Base-by-base conservation (phyloP, 2,113 vertebrate genomes). In the Athene cunicularia region DNA sequence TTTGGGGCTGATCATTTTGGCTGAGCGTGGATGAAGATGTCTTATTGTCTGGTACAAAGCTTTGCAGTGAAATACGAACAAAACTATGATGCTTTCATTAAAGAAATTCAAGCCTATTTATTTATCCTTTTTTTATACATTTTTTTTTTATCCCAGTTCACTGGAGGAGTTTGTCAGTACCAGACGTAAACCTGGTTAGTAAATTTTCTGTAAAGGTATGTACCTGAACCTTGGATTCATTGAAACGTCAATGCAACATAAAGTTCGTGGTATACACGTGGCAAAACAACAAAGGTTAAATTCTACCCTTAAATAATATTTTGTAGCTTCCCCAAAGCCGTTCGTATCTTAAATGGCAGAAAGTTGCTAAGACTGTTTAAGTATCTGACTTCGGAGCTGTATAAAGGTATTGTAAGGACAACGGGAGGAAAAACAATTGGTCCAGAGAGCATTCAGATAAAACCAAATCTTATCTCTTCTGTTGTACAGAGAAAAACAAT, bases 381-480 rank as follows among this genome's bases (percentile, higher is more conserved):
- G 45, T 24, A 20, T 30, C 67, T 88, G 72, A 47, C 47, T 92
- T 47, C 21, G 73, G 88, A 90, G 55, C 10, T 73, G 37, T 62
- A 62, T 33, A 16, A 77, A 86, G 84, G 74, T 92, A 6, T 27
- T 86, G 59, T 67, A 73, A 96, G 92, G 88, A 92, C 90, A 96
- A 32, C 0, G 3, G 52, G 75, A 87, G 55, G 30, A 37, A 90
- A 94, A 95, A 90, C 93, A 90, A 63, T 52, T 77, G 80, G 80
- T 81, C 77, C 74, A 5, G 92, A 63, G 81, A 95, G 82, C 66
- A 35, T 86, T 93, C 50, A 74, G 90, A 71, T 93, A 94, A 95
- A 94, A 71, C 73, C 37, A 56, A 91, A 45, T 27, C 91, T 97
- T 95, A 95, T 84, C 95, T 9, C 53, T 68, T 6, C 73, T 64